phyloP scores from a whole-genome alignment of 2,888 invertebrate genomes.

The Diarsia mendica region DNA sequence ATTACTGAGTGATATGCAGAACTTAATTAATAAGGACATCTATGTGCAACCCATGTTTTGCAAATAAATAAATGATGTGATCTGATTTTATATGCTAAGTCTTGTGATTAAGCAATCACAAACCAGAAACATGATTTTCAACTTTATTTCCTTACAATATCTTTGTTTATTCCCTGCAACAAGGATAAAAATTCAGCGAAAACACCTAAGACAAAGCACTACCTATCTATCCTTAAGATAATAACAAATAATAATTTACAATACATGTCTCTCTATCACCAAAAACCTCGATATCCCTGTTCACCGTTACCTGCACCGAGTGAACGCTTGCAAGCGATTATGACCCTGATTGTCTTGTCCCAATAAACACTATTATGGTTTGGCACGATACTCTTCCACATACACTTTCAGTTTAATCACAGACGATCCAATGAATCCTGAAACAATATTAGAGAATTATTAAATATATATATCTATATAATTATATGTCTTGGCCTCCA shows the following conservation, averaged over 20 bases:
- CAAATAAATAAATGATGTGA: too few species aligned
- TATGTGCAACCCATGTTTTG: too few species aligned
- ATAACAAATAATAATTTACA: conserved; percentile 60
- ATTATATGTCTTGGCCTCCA: too few species aligned
- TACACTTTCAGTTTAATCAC: conserved; percentile 65
- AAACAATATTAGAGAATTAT: conserved; percentile 14
- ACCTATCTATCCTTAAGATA: conserved; percentile 55
- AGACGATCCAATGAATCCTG: conserved; percentile 60
- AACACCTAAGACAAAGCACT: conserved; percentile 59
- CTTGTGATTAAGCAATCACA: background rate
- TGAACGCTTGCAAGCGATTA: conserved; percentile 69
- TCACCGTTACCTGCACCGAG: conserved; percentile 68
- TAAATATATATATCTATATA: too few species aligned
- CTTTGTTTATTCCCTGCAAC: background rate
- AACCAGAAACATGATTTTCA: background rate
- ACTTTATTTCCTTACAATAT: background rate
- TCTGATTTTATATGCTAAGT: too few species aligned
- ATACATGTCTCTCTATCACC: conserved; percentile 60
- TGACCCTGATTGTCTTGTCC: conserved; percentile 70
- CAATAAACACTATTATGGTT: conserved; percentile 71
- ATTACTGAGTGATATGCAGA: too few species aligned
- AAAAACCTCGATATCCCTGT: conserved; percentile 73
- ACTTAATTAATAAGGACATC: too few species aligned
- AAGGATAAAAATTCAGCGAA: background rate
- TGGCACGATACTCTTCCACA: conserved; percentile 70